Evolutionary conservation across 2,888 invertebrate genomes (phyloP), one percentile per base, ranked within the genome.

Genomic region (Agonopterix arenella): DNA sequence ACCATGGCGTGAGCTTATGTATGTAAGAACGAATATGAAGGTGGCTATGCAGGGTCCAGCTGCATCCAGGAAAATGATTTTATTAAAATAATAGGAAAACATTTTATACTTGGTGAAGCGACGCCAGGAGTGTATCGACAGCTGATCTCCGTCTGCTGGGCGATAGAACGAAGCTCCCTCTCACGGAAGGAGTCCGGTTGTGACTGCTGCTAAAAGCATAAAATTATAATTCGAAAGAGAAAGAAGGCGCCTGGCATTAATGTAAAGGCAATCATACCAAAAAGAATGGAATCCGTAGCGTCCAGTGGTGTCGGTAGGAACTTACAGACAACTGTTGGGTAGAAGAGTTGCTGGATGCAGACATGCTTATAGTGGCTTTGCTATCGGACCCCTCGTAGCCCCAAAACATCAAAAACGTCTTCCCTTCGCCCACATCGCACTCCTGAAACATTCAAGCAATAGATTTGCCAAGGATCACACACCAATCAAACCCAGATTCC

Each of bases 81-180:
- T 43, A 43, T 13, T 43, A 11, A 43, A 13, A 2, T 11, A 9
- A 43, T n/a, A 43, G 13, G 43, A 43, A 11, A 40, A 40, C 13
- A 40, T 40, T 2, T 2, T 13, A 28, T 28, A 43, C 43, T 13
- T 13, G 43, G 43, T 11, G 43, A 43, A 8, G 44, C 36, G 41
- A 76, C 56, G 8, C 74, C 77, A 1, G 82, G 70, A 0, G 76
- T 70, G 43, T 68, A 66, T 1, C 81, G 70, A 58, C 84, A 85
- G 56, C 74, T 83, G 58, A 86, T 85, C 7, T 86, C 84, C 0
- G 88, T 89, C 62, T 89, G 88, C 60, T 84, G 85, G 8, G 77
- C 78, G 10, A 70, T 73, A 45, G 79, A 73, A 4, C 80, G 78
- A 52, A 83, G 54, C 18, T 80, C 83, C 44, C 64, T 70, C 2